Evolutionary conservation across 2,888 invertebrate genomes (phyloP), one percentile per base, ranked within the genome.

Genomic region (Rugalucina vietnamica): DNA sequence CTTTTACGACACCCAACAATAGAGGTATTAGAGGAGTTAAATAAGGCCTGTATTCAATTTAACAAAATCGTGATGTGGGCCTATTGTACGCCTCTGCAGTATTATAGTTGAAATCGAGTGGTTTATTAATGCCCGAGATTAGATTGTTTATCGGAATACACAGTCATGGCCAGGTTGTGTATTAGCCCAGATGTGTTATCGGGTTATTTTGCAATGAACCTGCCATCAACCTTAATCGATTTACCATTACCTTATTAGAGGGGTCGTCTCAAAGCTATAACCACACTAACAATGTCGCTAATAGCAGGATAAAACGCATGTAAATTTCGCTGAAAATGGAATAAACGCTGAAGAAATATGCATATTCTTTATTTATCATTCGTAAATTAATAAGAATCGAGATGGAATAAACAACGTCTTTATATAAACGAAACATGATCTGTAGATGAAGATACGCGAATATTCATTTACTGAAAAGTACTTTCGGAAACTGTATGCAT

Each of bases 121-220:
- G 57, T 27, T n/a, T 57, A 57, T 57, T 57, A 21, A 57, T 57
- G 29, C 34, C 32, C 14, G 34, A 34, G 34, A 4, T 32, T 34
- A 34, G 34, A 4, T 32, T 34, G 10, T 65, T 65, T 34, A 34
- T 65, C 34, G 34, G 34, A 65, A 65, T 65, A 65, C 65, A 65
- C 65, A 43, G 18, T 18, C 43, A 12, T 43, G 65, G 29, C 65
- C 65, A 60, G 29, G 65, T 65, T 65, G 65, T 65, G 65, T 65
- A 65, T 65, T 65, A 65, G 34, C 8, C 65, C 81, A 71, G 81
- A 57, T 71, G 76, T 81, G 76, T 76, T 65, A 65, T 65, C 65
- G 34, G 32, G 65, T 65, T 65, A 34, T 65, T 65, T 65, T 65
- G 65, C 65, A 65, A 65, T 65, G 65, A 65, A 65, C 65, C 65